Base-by-base conservation (phyloP, 2,113 vertebrate genomes). In the Sceloporus undulatus region DNA sequence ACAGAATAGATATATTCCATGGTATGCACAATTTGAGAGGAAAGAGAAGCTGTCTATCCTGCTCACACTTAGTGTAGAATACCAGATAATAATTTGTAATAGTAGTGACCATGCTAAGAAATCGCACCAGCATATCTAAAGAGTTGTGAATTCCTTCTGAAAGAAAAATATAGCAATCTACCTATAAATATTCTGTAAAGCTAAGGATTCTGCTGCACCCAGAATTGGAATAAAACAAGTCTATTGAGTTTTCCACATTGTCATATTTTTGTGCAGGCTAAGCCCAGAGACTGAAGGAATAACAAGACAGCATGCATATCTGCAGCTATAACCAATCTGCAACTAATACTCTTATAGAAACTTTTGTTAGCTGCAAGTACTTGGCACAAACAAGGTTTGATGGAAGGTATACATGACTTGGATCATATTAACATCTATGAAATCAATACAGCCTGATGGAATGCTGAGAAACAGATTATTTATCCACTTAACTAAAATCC, bases 401-500 rank as follows among this genome's bases (percentile, higher is more conserved):
- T 87, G 78, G 25, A 77, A 83, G 14, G 34, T 54, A 23, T 88
- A 7, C 14, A 52, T 25, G 66, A 40, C 18, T 84, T 34, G 52
- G 27, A 62, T 74, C 66, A 84, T 79, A 25, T 62, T 85, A 54
- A 21, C 14, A 71, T 14, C 38, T 78, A 71, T 23, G 0, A 89
- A 88, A 84, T 80, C 84, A 89, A 25, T 56, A 8, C n/a, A 34
- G 74, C 38, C 52, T 82, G 14, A n/a, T 78, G 18, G 11, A 18
- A 66, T 88, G 11, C 79, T 48, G 54, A 89, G 21, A 76, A 89
- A 78, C 59, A 38, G 62, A 11, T 87, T 70, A 82, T 86, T 54
- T 77, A 29, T 88, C 65, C 78, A 84, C 56, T 85, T 77, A 89
- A 76, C 1, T 83, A 76, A 89, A 82, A 77, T 81, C 89, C 1